Evolutionary conservation across 2,113 vertebrate species (phyloP).

Genomic region (Pelvicachromis taeniatus): DNA sequence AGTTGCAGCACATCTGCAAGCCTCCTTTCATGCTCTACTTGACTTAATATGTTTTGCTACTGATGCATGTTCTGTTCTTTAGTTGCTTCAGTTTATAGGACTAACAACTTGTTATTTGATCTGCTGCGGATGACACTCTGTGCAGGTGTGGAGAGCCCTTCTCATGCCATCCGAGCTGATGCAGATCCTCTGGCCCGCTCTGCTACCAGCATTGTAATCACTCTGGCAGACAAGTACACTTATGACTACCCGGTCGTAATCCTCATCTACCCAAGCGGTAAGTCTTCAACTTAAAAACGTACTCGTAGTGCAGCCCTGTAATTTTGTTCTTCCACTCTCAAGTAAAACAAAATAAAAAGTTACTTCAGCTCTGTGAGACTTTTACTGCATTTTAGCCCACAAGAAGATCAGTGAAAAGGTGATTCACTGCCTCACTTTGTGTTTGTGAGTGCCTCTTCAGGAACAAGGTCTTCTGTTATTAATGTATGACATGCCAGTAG

Average conservation of each 20-base stretch:
- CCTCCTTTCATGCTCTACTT: not conserved
- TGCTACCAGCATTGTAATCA: slow-evolving; percentile 86
- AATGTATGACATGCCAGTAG: not conserved
- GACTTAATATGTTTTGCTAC: not conserved
- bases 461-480: slow-evolving; percentile 7
- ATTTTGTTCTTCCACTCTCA: not conserved
- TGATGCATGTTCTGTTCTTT: not conserved
- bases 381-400: not conserved
- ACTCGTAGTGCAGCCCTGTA: not conserved
- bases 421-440: slow-evolving; percentile 15
- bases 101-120: not conserved
- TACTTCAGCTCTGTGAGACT: not conserved
- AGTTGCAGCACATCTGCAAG: not conserved
- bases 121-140: slow-evolving; percentile 12
- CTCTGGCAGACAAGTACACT: slow-evolving; percentile 88
- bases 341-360: not conserved
- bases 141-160: slow-evolving; percentile 93
- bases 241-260: slow-evolving; percentile 92
- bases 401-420: slow-evolving; percentile 30
- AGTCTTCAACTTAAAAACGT: slow-evolving; percentile 12
- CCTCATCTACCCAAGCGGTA: slow-evolving; percentile 92
- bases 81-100: not conserved
- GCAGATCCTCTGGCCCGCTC: slow-evolving; percentile 85
- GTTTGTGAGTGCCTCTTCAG: not conserved
- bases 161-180: slow-evolving; percentile 89